Evolutionary conservation across 2,888 invertebrate species (phyloP), one percentile per base, ranked within the genome.

Genomic region (Cataglyphis altisquamis): DNA sequence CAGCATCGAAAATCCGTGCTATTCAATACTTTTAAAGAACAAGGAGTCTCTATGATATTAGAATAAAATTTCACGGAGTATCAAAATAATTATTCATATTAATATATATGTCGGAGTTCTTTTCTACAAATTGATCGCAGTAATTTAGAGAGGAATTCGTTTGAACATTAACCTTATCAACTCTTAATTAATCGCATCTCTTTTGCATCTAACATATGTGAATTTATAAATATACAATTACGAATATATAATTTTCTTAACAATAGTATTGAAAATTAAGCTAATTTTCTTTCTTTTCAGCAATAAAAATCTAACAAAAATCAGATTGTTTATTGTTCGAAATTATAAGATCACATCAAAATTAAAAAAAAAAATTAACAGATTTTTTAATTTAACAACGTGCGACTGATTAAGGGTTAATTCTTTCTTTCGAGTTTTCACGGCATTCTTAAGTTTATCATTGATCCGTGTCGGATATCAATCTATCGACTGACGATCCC

Each of bases 51-150:
- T 68, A 78, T 15, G 60, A 75, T 89, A 82, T 86, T 10, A 82
- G 68, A 83, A 85, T 87, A 89, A 87, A 83, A 85, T 84, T 85
- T 87, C 78, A 64, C 83, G 80, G 86, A 89, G 89, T 89, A 89
- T 89, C 88, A 89, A 89, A 89, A 89, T 84, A 87, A 89, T 83
- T 84, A 74, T 83, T 64, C 73, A 73, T 48, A 25, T 55, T 78
- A 83, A 70, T 75, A 83, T 52, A 52, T 52, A 52, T 45, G 15
- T 83, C 74, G 21, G 10, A 72, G 41, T 25, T 72, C 12, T 21
- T 29, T 70, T 45, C 72, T 72, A 60, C 41, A 60, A 72, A 80
- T 72, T 21, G 57, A 72, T 70, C 55, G 67, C 55, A 57, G 78
- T 60, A 45, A 70, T 60, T 60, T 18, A 70, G 45, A 60, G 57